These are phyloP conservation scores for Gracilinanus agilis DNA, from an alignment of 2,113 vertebrate genomes.

Conservation along the genomic window DNA sequence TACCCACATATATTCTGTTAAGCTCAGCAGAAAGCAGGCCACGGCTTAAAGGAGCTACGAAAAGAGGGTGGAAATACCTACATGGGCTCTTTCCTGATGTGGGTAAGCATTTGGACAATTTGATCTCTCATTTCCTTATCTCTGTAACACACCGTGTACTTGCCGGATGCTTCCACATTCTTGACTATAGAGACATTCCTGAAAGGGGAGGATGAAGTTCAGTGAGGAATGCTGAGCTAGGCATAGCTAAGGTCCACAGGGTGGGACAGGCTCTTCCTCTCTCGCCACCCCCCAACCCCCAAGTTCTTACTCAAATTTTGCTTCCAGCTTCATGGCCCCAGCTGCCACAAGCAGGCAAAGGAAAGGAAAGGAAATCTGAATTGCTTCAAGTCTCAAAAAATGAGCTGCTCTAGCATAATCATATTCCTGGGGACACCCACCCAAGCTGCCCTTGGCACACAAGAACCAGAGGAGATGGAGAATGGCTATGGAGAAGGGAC, in stretches of 20 bases:
- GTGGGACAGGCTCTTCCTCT: background rate
- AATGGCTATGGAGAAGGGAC: background rate
- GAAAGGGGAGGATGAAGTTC: background rate
- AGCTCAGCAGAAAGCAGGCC: background rate
- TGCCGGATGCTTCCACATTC: constrained; percentile 82
- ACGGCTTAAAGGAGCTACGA: background rate
- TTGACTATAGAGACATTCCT: constrained; percentile 87
- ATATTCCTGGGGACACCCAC: background rate
- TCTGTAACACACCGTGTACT: constrained; percentile 84
- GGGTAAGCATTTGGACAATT: constrained; percentile 85
- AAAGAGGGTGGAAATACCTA: constrained; percentile 65
- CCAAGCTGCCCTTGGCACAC: background rate
- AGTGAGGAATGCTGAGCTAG: background rate
- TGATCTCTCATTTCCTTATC: constrained; percentile 78
- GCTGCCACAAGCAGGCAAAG: background rate
- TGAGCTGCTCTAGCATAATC: background rate
- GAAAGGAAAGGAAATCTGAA: background rate
- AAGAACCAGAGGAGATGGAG: background rate
- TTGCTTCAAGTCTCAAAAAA: background rate
- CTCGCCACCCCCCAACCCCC: background rate
- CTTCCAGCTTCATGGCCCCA: background rate
- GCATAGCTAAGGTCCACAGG: background rate
- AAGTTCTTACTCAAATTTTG: background rate
- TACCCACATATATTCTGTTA: background rate
- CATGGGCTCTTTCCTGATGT: constrained; percentile 81